Base-by-base conservation (phyloP, 1,140 invertebrate species). In the Eupristina koningsbergeri region DNA sequence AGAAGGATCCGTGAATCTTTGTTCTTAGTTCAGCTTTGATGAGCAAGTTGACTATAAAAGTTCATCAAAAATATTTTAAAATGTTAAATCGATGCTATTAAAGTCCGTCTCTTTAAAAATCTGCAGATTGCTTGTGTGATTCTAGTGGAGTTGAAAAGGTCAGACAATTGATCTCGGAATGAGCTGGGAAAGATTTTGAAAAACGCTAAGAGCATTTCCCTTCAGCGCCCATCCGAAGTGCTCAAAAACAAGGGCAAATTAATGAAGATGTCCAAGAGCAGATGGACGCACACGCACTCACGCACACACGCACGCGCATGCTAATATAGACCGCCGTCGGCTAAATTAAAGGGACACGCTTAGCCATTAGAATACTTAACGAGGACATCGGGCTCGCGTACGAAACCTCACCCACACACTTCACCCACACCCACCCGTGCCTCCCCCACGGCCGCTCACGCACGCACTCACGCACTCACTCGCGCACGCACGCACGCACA, bases 351-450 rank as follows among this genome's bases (percentile, higher is more conserved):
- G 47, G 74, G 74, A 76, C 61, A 77, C 74, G 64, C 82, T 79
- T 22, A 79, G 77, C 84, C 82, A 87, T 87, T 89, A 88, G 87
- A 89, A 89, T 89, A 86, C 81, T 86, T 88, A 88, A 89, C 87
- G 88, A 89, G 87, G 87, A 88, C 86, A 87, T 87, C 71, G 84
- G 73, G 83, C 76, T 71, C 67, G 39, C 41, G 63, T 13, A 69
- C 22, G 22, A 58, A 58, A 58, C 53, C 58, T 47, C 41, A 71
- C 29, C 34, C 36, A 69, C 26, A 64, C 26, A 17, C 34, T 15
- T 9, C 36, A 69, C 67, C 67, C 39, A 71, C 67, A 71, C 36
- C 39, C 17, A 22, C 36, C 76, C 75, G n/a, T n/a, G n/a, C 34
- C 9, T 9, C 36, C 39, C 67, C 67, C 39, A 71, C 67, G 41